Evolutionary conservation across 2,797 vertebrate species (phyloP), one percentile per base, ranked within the genome.

Genomic region (Monodelphis domestica): DNA sequence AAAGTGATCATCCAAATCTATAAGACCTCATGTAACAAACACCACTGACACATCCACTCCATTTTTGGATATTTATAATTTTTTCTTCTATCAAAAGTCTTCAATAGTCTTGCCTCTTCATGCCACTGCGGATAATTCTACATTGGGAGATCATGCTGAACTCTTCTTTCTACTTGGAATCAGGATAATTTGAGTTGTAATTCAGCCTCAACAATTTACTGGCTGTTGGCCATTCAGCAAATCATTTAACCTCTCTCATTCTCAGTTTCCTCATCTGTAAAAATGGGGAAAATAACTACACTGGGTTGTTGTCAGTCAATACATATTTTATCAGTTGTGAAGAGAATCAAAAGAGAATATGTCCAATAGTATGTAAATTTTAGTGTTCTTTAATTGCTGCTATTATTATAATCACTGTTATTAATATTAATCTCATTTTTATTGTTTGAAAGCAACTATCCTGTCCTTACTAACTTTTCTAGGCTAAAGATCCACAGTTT

Each of bases 161-260:
- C 33, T 70, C 30, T 54, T 88, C 6, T 87, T 38, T 12, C 33
- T 26, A 88, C 52, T 53, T 59, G 50, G 78, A 53, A n/a, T 56
- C n/a, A 12, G 56, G 90, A 3, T 88, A 53, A 53, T 24, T 59
- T 89, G 52, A 90, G 33, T 91, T 90, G 33, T 17, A 94, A 54
- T 53, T 95, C 93, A 51, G 57, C 51, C 54, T 53, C 55, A 53
- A 51, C 50, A 87, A n/a, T 63, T 88, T 56, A 89, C 38, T 78
- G 57, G 26, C 30, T 78, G 24, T 84, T 7, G 9, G 17, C 12
- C 12, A 38, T 26, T 45, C 45, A n/a, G n/a, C n/a, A 38, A 70
- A 70, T 70, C 63, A 38, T 2, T 70, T 70, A 70, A 38, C 17
- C 63, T 78, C 63, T 78, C n/a, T 78, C n/a, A 10, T 70, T 78